Conservation (phyloP, 2,113 vertebrate species). For the Paradoxurus hermaphroditus region DNA sequence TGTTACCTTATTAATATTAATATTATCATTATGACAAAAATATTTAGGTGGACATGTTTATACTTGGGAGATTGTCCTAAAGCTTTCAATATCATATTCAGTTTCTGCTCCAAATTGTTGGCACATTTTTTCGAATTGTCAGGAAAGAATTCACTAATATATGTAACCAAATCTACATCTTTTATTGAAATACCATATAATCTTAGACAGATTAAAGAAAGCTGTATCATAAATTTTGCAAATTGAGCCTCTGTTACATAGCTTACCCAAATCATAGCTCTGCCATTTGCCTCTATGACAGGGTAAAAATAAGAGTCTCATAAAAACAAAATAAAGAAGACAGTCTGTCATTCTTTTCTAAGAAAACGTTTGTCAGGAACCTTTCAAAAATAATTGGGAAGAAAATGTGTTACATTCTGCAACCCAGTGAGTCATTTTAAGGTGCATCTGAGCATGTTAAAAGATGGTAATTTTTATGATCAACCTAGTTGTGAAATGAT, state of each 20-base stretch:
- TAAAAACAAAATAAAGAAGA: constrained; percentile 82
- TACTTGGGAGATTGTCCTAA: constrained; percentile 18
- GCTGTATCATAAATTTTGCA: constrained; percentile 74
- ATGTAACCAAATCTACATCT: constrained; percentile 62
- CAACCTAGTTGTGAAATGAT: constrained; percentile 38
- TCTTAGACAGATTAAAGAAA: constrained; percentile 77
- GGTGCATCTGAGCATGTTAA: constrained; percentile 63
- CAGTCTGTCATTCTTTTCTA: constrained; percentile 75
- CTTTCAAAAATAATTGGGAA: constrained; percentile 84
- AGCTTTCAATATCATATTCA: constrained; percentile 34
- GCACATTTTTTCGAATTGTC: constrained; percentile 66
- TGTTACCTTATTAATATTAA: background rate
- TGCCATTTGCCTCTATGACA: constrained; percentile 78
- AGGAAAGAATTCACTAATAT: constrained; percentile 76
- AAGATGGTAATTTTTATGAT: constrained; percentile 53
- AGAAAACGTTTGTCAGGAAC: constrained; percentile 80
- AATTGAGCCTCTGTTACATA: constrained; percentile 67
- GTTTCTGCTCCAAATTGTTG: constrained; percentile 70
- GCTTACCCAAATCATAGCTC: constrained; percentile 76
- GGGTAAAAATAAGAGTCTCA: constrained; percentile 81
- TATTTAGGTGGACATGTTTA: background rate
- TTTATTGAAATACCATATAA: constrained; percentile 69
- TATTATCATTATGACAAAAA: background rate
- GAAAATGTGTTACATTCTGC: constrained; percentile 77
- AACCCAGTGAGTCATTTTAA: constrained; percentile 75